Evolutionary conservation across 1,140 invertebrate species (phyloP).

Genomic region (Drosophila virilis): DNA sequence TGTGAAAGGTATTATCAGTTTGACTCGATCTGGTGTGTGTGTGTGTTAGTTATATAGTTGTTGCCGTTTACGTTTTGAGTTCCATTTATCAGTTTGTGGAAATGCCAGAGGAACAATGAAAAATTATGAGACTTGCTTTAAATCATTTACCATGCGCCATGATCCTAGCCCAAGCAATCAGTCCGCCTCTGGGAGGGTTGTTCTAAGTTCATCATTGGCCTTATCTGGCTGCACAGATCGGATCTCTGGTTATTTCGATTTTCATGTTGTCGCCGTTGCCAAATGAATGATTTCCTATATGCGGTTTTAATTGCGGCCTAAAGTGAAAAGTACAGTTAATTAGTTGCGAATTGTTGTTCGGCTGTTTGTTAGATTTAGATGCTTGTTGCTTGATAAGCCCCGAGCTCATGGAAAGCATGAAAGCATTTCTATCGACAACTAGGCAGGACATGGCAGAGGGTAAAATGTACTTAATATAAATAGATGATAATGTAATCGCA

Average conservation of each 20-base stretch:
- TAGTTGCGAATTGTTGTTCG: conserved; percentile 72
- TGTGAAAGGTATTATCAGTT: conserved; percentile 77
- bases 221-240: conserved; percentile 56
- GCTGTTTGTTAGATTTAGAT: conserved; percentile 63
- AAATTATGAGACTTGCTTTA: conserved; percentile 80
- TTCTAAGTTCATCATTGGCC: conserved; percentile 53
- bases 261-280: conserved; percentile 53
- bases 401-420: conserved; percentile 24
- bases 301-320: conserved; percentile 75
- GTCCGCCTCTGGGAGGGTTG: conserved; percentile 41
- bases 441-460: not conserved
- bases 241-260: conserved; percentile 39
- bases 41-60: conserved; percentile 32
- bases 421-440: conserved; percentile 40
- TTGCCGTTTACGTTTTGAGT: conserved; percentile 70
- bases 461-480: conserved; percentile 1
- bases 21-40: conserved; percentile 65
- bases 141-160: conserved; percentile 68
- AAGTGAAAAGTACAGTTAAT: conserved; percentile 66
- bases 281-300: conserved; percentile 74
- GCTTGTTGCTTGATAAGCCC: conserved; percentile 50
- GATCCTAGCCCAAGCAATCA: conserved; percentile 17
- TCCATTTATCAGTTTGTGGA: conserved; percentile 77
- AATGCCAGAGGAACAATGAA: conserved; percentile 72
- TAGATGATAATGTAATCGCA: conserved; percentile 6